Percentiles rank a stretch among this genome's conserved stretches.
Conservation (phyloP, 2,113 vertebrate genomes). For the Oryzias woworae region DNA sequence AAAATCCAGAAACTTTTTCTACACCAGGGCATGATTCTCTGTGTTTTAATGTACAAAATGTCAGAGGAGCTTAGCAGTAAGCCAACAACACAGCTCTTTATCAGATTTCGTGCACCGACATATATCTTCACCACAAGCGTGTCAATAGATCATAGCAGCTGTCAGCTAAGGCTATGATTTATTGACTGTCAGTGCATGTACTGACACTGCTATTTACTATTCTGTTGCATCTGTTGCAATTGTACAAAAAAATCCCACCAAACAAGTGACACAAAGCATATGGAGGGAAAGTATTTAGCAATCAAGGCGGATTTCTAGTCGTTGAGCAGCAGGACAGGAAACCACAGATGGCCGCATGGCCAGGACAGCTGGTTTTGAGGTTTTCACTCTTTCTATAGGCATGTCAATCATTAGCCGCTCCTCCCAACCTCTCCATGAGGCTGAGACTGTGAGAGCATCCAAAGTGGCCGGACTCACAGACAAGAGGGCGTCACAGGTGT, state of each 20-base stretch:
- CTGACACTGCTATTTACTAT: constrained; percentile 6
- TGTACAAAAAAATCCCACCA: constrained; percentile 4
- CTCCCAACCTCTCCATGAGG: constrained; percentile 29
- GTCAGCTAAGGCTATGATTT: constrained; percentile 26
- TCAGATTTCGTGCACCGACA: constrained; percentile 55
- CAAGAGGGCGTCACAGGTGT: neutral
- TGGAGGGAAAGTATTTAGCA: constrained; percentile 42
- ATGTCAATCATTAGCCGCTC: constrained; percentile 57
- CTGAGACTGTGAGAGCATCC: constrained; percentile 48
- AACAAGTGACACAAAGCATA: constrained; percentile 37
- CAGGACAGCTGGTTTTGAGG: constrained; percentile 59
- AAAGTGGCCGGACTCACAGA: constrained; percentile 15
- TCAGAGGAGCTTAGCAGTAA: constrained; percentile 67
- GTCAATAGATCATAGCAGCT: constrained; percentile 48
- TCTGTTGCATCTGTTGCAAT: constrained; percentile 3
- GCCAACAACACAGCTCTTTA: constrained; percentile 47
- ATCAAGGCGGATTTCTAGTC: constrained; percentile 22
- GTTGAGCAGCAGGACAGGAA: constrained; percentile 53
- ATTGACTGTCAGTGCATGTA: constrained; percentile 20
- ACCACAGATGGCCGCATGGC: constrained; percentile 55
- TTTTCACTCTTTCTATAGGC: constrained; percentile 50
- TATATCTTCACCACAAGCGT: constrained; percentile 35
- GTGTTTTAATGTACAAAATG: constrained; percentile 67
- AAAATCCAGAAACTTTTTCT: constrained; percentile 38
- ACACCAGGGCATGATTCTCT: constrained; percentile 55